Evolutionary conservation across 2,113 vertebrate genomes (phyloP), one percentile per base, ranked within the genome.

Genomic region (Scomber colias): DNA sequence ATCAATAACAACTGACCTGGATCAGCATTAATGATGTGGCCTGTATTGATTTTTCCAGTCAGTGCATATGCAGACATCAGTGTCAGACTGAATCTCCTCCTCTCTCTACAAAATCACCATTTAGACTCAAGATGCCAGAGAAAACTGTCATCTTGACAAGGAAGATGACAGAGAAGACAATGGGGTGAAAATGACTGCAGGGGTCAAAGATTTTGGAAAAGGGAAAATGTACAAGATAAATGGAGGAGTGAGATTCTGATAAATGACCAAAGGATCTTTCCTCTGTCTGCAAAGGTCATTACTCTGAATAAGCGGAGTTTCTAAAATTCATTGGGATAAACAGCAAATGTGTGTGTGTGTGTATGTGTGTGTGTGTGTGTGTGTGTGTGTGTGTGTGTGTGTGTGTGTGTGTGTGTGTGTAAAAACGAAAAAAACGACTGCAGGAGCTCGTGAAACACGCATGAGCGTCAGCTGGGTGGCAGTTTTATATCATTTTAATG

Each of bases 31-130:
- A 88, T 87, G 86, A 83, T 88, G 82, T 77, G 76, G 45, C 48
- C 75, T 10, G 1, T 82, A 92, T 88, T 80, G 90, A 92, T 86
- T 88, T 88, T 79, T 85, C 69, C 77, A 72, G 56, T 72, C 70
- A 81, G 73, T 66, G 80, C 44, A 59, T 66, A 40, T 40, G 67
- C 44, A 53, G 56, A 75, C 79, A 82, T 74, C 48, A 66, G 60
- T 53, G 57, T 77, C 75, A 82, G 75, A 55, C 71, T 76, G 56
- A 49, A 66, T 44, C 35, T 40, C n/a, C 13, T 63, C 50, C 17
- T 65, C 59, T 64, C 48, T 60, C 10, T 30, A 51, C 13, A 71
- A 67, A 59, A 65, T 31, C 15, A 67, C 70, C 24, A 72, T 55
- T 82, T 79, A 61, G 12, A 84, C 53, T 61, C 48, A 65, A 73